Base-by-base conservation (phyloP, 2,888 invertebrate species). In the Heliothis peltigera region DNA sequence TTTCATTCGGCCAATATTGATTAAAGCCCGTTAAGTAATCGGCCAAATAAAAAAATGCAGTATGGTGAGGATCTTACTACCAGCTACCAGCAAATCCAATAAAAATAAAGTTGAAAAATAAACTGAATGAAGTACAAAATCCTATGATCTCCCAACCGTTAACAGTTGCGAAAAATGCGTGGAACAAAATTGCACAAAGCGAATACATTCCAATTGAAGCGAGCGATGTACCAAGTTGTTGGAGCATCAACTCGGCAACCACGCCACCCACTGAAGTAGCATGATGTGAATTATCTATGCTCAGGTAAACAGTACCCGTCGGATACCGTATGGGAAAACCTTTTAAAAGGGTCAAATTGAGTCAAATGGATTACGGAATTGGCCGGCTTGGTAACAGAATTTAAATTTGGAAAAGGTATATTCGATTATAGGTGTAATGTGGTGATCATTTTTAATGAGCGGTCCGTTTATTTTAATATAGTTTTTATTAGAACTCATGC, bases 221-320 rank as follows among this genome's bases (percentile, higher is more conserved):
- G 32, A 42, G 15, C 21, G 39, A 52, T 43, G 74, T 55, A 60
- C 53, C 44, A 54, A 74, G n/a, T 56, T 57, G 48, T 60, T 57
- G 44, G 44, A 53, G 46, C 39, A 61, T 25, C 56, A 64, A 75
- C 25, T 15, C 15, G 42, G 42, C 39, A 47, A 18, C 55, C 52
- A 35, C 15, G 32, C 17, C 32, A 66, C 54, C 72, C 81, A 80
- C 18, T 70, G 75, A 62, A 82, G 83, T 81, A 78, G 64, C 64
- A 78, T 83, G 79, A 86, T 80, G 67, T 82, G 55, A 72, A 87
- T 88, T 87, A 87, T 80, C 77, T 70, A 85, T 79, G 83, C 78
- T 75, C 80, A 70, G 66, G 58, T 83, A 79, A 66, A 60, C 80
- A 67, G 51, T 60, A 35, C 18, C 53, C 52, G 64, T 59, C 56